A percentile compares a stretch with the other conserved stretches of the same genome.
phyloP scores from a whole-genome alignment of 2,888 invertebrate genomes.

The Rhaphigaster nebulosa region DNA sequence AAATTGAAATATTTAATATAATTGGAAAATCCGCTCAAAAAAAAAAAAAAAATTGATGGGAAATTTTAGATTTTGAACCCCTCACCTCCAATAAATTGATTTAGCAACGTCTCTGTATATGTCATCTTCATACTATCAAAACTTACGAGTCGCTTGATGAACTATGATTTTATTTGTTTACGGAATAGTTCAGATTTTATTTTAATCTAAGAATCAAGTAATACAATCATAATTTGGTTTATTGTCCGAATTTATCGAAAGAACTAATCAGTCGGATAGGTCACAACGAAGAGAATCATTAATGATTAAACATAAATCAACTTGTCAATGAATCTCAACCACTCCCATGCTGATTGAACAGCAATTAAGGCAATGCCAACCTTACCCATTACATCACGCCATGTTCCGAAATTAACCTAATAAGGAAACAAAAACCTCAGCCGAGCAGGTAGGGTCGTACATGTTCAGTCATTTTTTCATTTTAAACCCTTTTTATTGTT shows the following conservation, averaged over 20 bases:
- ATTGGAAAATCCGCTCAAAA: too few species aligned
- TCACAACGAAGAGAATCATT: not conserved
- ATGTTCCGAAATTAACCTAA: not conserved
- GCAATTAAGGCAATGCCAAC: conserved; percentile 2
- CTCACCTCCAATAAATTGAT: too few species aligned
- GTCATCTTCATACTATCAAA: too few species aligned
- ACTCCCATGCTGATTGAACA: not conserved
- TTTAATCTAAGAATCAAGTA: not conserved
- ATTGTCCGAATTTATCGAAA: not conserved
- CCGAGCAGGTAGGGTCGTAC: not conserved
- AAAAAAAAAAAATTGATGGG: too few species aligned
- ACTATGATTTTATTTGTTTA: too few species aligned
- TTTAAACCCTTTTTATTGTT: not conserved
- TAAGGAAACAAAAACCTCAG: not conserved
- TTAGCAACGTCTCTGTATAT: too few species aligned
- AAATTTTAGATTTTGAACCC: too few species aligned
- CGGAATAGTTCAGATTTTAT: too few species aligned
- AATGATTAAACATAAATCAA: conserved; percentile 14
- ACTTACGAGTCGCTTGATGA: too few species aligned
- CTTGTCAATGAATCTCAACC: not conserved
- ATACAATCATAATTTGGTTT: not conserved
- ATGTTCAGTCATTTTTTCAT: not conserved
- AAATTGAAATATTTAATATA: too few species aligned
- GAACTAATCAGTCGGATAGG: not conserved
- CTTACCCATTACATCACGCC: not conserved